Conservation (phyloP, 2,888 invertebrate genomes). For the Macroteleia sp. region DNA sequence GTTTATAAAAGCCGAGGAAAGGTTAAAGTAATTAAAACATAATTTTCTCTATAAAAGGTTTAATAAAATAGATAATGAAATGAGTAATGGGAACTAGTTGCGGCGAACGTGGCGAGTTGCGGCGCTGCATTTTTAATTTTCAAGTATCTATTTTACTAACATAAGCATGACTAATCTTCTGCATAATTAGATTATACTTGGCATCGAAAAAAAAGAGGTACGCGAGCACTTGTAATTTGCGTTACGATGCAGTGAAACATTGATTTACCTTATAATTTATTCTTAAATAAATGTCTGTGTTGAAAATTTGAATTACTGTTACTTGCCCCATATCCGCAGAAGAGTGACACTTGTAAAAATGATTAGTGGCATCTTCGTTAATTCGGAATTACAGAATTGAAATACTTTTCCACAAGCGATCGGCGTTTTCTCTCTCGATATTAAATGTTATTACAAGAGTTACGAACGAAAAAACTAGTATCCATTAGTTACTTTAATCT, state of each 20-base stretch:
- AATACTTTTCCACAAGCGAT: neutral
- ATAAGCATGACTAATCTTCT: conserved; percentile 24
- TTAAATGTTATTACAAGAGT: conserved; percentile 9
- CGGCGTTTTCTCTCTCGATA: neutral
- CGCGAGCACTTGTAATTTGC: neutral
- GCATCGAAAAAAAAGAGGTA: conserved; percentile 1
- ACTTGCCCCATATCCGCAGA: neutral
- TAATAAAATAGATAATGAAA: conserved; percentile 31
- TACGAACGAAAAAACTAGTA: conserved; percentile 1
- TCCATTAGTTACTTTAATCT: conserved; percentile 18
- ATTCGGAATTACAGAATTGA: neutral
- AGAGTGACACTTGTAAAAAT: conserved; percentile 4
- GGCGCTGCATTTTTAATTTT: conserved; percentile 14
- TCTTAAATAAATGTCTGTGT: neutral
- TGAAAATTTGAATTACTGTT: conserved; percentile 3
- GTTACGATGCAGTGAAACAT: neutral
- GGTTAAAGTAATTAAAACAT: conserved; percentile 42
- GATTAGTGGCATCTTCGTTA: conserved; percentile 7
- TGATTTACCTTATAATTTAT: conserved; percentile 11
- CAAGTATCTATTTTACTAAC: conserved; percentile 19
- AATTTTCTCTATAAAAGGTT: conserved; percentile 45
- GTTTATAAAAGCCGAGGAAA: conserved; percentile 28
- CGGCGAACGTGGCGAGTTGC: conserved; percentile 18
- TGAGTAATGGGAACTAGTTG: conserved; percentile 26
- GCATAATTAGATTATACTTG: conserved; percentile 27